Evolutionary conservation across 2,797 vertebrate species (phyloP).

Genomic region (Lagocephalus sceleratus): DNA sequence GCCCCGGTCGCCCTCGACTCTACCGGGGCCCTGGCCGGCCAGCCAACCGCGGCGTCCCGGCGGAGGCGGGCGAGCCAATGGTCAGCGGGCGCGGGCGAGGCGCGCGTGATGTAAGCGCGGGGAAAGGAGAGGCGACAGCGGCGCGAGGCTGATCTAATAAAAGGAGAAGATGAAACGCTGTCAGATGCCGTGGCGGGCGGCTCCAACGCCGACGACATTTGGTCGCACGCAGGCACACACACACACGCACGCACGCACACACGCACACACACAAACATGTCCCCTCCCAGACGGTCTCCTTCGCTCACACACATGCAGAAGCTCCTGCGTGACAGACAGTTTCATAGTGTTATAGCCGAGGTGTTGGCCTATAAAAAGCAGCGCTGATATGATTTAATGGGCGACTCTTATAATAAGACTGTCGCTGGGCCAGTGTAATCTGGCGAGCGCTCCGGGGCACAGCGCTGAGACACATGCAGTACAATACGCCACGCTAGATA

Average conservation of each 20-base stretch:
- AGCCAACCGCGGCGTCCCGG: slow-evolving; percentile 59
- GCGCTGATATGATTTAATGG: slow-evolving; percentile 81
- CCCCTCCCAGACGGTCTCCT: slow-evolving; percentile 60
- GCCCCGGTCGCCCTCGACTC: slow-evolving; percentile 38
- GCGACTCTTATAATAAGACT: slow-evolving; percentile 78
- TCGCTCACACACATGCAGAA: slow-evolving; percentile 19
- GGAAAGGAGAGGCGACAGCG: slow-evolving; percentile 72
- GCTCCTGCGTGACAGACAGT: slow-evolving; percentile 62
- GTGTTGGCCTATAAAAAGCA: slow-evolving; percentile 80
- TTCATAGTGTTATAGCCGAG: slow-evolving; percentile 69
- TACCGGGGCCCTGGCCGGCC: slow-evolving; percentile 25
- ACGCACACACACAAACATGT: slow-evolving; percentile 54
- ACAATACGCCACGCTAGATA: slow-evolving; percentile 66
- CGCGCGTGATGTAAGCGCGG: slow-evolving; percentile 63
- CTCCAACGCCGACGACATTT: slow-evolving; percentile 68
- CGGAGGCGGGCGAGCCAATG: slow-evolving; percentile 35
- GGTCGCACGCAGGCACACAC: slow-evolving; percentile 68
- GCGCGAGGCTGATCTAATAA: slow-evolving; percentile 76
- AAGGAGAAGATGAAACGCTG: slow-evolving; percentile 74
- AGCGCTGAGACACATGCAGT: slow-evolving; percentile 66
- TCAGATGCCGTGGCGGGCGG: slow-evolving; percentile 64
- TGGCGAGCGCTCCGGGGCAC: slow-evolving; percentile 73
- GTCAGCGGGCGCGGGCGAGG: slow-evolving; percentile 15
- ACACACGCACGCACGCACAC: slow-evolving; percentile 37
- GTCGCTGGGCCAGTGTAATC: slow-evolving; percentile 74